phyloP scores from a whole-genome alignment of 1,140 invertebrate species.

The Sarcophaga bullata region DNA sequence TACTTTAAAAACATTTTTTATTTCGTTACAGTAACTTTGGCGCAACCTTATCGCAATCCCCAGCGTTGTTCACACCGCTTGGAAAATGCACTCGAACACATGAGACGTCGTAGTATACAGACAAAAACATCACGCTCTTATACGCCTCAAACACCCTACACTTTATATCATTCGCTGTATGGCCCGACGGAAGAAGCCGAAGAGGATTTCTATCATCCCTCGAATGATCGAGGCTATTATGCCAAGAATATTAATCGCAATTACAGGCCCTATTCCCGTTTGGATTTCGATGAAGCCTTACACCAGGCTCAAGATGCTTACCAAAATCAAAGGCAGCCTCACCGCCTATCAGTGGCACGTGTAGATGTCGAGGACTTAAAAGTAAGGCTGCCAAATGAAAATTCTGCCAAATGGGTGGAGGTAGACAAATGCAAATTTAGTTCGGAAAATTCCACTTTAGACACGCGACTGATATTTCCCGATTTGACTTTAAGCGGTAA shows the following conservation, averaged over 20 bases:
- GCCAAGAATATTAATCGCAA: slow-evolving; percentile 53
- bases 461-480: slow-evolving; percentile 79
- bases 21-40: background rate
- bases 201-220: slow-evolving; percentile 59
- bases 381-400: slow-evolving; percentile 69
- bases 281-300: slow-evolving; percentile 35
- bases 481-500: slow-evolving; percentile 81
- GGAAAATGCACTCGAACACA: slow-evolving; percentile 67
- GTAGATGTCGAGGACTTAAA: slow-evolving; percentile 68
- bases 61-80: slow-evolving; percentile 66
- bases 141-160: slow-evolving; percentile 68
- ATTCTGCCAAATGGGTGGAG: slow-evolving; percentile 70
- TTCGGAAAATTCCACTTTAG: slow-evolving; percentile 76
- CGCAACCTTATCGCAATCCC: slow-evolving; percentile 54
- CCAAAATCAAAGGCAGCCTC: slow-evolving; percentile 51
- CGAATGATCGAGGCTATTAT: slow-evolving; percentile 52
- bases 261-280: slow-evolving; percentile 46
- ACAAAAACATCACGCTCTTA: slow-evolving; percentile 56
- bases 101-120: slow-evolving; percentile 65
- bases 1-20: background rate
- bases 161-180: slow-evolving; percentile 69
- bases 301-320: background rate
- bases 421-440: slow-evolving; percentile 81
- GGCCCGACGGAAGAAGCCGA: slow-evolving; percentile 54
- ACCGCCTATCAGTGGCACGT: slow-evolving; percentile 56